phyloP scores from a whole-genome alignment of 2,113 vertebrate genomes.

The Notarius quadriscutis region DNA sequence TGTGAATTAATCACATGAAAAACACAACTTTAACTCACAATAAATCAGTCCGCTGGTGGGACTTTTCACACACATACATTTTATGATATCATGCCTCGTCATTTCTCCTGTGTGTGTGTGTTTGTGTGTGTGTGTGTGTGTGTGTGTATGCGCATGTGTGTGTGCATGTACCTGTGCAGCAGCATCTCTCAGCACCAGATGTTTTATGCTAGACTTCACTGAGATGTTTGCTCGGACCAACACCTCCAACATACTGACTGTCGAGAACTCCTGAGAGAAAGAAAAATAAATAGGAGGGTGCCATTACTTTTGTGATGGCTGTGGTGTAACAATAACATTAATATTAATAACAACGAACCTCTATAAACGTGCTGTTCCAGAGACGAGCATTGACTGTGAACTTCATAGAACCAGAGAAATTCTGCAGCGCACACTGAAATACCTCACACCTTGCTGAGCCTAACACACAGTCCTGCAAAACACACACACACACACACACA shows the following conservation, averaged over 20 bases:
- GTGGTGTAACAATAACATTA: neutral
- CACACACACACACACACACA: neutral
- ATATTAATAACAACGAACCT: slow-evolving; percentile 69
- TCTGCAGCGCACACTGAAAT: slow-evolving; percentile 84
- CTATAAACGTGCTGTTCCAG: slow-evolving; percentile 93
- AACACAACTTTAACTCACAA: neutral
- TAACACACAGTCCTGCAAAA: slow-evolving; percentile 80
- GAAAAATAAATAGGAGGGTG: neutral
- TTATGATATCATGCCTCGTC: neutral
- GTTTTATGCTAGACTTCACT: slow-evolving; percentile 84
- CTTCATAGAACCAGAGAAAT: slow-evolving; percentile 78
- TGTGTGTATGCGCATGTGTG: slow-evolving; percentile 12
- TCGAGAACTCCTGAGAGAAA: slow-evolving; percentile 78
- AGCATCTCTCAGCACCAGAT: slow-evolving; percentile 80
- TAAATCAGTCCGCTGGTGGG: neutral
- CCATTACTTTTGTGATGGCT: neutral
- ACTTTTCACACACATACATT: neutral
- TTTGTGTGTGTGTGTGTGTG: slow-evolving; percentile 3
- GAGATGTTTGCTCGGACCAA: slow-evolving; percentile 85
- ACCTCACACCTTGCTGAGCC: slow-evolving; percentile 81
- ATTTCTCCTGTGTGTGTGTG: slow-evolving; percentile 13
- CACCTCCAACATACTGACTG: slow-evolving; percentile 83
- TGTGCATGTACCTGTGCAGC: slow-evolving; percentile 74
- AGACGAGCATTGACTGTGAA: slow-evolving; percentile 82
- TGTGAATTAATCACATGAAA: too few species aligned